Base-by-base conservation (phyloP, 2,888 invertebrate species). In the Chirona hameri region DNA sequence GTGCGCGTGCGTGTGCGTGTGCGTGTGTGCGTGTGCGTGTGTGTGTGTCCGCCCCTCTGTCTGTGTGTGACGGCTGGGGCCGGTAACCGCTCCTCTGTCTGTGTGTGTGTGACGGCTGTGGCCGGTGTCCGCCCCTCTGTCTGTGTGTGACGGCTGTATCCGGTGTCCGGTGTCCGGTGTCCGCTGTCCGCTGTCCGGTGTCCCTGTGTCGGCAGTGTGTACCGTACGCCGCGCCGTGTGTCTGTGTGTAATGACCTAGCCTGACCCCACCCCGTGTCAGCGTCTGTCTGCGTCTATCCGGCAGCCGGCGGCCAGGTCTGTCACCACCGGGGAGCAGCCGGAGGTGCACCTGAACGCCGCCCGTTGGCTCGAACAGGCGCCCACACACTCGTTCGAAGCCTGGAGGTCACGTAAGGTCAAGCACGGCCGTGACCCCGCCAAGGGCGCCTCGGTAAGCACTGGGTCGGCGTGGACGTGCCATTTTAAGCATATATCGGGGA, bases 361-460 rank as follows among this genome's bases (percentile, higher is more conserved):
- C 0, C 14, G 27, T 84, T 95, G 95, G 93, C 88, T 95, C 21
- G 90, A 90, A 76, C 93, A 93, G 31, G 93, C 94, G 87, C 88
- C 91, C 0, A 90, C 91, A 65, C 92, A 93, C 86, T 91, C 92
- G 5, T 95, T 92, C 87, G 89, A 90, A n/a, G 90, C 91, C 48
- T 95, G 95, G 95, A 91, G 91, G 85, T 90, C 91, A 65, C 90
- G 92, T 46, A 76, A 76, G 76, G 76, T 24, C 39, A 76, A 76
- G 46, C 76, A 46, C 9, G 76, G 76, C 76, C 39, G 46, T 9
- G 76, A 76, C 7, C 76, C 76, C 9, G 46, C 76, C 39, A 76
- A 76, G 76, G 76, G 76, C 24, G 76, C 76, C 24, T 76, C 76
- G 76, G 76, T 76, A 46, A 46, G 76, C 10, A 9, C 31, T 24